Conservation (phyloP, 2,113 vertebrate species). For the Oncorhynchus keta region DNA sequence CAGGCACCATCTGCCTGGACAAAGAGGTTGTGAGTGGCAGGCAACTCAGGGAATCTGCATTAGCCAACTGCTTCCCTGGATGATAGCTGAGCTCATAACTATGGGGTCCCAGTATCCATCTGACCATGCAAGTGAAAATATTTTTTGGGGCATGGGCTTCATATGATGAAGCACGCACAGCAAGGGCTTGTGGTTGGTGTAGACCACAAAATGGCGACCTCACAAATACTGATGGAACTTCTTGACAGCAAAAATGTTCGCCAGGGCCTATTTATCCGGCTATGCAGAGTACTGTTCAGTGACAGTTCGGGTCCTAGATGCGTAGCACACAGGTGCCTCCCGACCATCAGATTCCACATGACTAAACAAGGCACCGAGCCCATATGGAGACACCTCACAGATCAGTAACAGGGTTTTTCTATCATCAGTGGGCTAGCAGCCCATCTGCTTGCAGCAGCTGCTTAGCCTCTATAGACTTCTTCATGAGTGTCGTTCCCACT, state of each 20-base stretch:
- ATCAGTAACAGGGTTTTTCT: constrained; percentile 7
- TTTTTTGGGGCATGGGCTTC: too few species aligned
- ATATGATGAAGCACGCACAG: too few species aligned
- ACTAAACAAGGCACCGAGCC: neutral
- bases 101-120: neutral
- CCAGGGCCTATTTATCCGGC: constrained; percentile 14
- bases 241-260: neutral
- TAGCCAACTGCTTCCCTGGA: constrained; percentile 12
- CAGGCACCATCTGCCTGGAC: neutral
- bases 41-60: constrained; percentile 1
- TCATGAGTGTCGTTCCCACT: neutral
- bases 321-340: constrained; percentile 18
- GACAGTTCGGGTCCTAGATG: neutral
- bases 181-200: too few species aligned
- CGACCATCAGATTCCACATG: constrained; percentile 1
- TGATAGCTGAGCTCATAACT: neutral
- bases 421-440: constrained; percentile 9
- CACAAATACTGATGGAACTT: constrained; percentile 15
- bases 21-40: constrained; percentile 5
- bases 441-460: neutral
- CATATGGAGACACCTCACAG: neutral
- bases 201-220: constrained; percentile 7
- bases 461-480: neutral
- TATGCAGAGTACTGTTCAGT: constrained; percentile 12
- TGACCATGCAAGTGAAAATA: too few species aligned